A percentile compares a stretch with the other conserved stretches of the same genome.
Evolutionary conservation across 2,888 invertebrate genomes (phyloP).

Genomic region (Steinernema hermaphroditum): DNA sequence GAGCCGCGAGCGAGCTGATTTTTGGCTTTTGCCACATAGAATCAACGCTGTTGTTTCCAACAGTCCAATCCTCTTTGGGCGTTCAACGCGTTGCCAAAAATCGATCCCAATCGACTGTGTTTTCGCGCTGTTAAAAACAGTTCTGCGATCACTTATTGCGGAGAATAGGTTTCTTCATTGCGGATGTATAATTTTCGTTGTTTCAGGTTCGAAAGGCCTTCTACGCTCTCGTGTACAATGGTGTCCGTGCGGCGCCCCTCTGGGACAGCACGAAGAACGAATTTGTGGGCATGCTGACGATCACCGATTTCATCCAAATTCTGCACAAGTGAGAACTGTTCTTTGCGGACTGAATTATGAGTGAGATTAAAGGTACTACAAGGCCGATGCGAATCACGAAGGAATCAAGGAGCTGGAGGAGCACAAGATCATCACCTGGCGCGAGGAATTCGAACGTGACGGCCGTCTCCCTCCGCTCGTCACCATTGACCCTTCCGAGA

Average conservation of each 20-base stretch:
- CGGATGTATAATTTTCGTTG: too few relatives aligned
- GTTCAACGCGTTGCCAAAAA: too few relatives aligned
- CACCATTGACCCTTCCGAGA: slow-evolving; percentile 69
- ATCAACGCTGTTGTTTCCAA: too few relatives aligned
- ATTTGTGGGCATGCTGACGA: slow-evolving; percentile 76
- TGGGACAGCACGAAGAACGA: slow-evolving; percentile 85
- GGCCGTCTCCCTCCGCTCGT: slow-evolving; percentile 67
- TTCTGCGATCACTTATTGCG: too few relatives aligned
- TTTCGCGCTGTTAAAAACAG: too few relatives aligned
- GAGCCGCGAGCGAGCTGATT: too few relatives aligned
- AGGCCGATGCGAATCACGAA: slow-evolving; percentile 53
- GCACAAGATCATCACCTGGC: slow-evolving; percentile 71
- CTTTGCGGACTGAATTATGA: too few relatives aligned
- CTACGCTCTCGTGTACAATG: slow-evolving; percentile 89
- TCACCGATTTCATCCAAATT: slow-evolving; percentile 71
- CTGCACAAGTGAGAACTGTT: slow-evolving; percentile 65
- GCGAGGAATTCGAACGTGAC: slow-evolving; percentile 64
- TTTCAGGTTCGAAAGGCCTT: slow-evolving; percentile 86
- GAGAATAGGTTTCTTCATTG: too few relatives aligned
- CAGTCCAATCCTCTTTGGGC: too few relatives aligned
- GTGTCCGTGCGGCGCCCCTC: slow-evolving; percentile 72
- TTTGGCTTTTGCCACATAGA: too few relatives aligned
- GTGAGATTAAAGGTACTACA: slow-evolving; percentile 53
- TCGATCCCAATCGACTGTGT: too few relatives aligned
- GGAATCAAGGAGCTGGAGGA: slow-evolving; percentile 70